Base-by-base conservation (phyloP, 1,140 invertebrate species). In the Drosophila insularis region DNA sequence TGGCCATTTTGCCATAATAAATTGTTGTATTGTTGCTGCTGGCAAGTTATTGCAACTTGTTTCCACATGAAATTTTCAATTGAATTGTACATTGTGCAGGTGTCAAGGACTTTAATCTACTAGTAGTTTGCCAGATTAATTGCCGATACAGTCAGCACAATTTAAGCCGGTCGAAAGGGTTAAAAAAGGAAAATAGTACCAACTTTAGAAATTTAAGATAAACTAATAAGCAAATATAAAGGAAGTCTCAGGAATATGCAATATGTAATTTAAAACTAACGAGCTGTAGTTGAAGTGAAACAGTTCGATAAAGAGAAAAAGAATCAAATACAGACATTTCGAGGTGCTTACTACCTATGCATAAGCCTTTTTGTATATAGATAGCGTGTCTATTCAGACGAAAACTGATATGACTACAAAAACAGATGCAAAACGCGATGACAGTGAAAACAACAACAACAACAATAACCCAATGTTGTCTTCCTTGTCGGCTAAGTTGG, bases 351-450 rank as follows among this genome's bases (percentile, higher is more conserved):
- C 84, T 84, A 89, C 27, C 27, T 27, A 27, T 27, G 27, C 27
- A 27, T 59, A 89, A 80, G 76, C 80, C 80, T 74, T 78, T 84
- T 89, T 87, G 80, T 89, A 80, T 80, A 80, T 69, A 89, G 85
- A 87, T 87, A 87, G 89, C 84, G 70, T 87, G 85, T 89, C 77
- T 89, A 87, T 87, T 87, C 84, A 87, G 85, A 72, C 84, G 77
- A 80, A 68, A 89, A 80, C 85, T 78, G 84, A 87, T 87, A 89
- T 79, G 77, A 74, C 62, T 75, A 64, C 74, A 81, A 74, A 71
- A 78, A 65, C 74, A 78, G 79, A 68, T 71, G 65, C 69, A 78
- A 67, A 63, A 63, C 27, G 23, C 67, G 53, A 17, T 46, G 55
- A 40, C 55, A 71, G 46, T 19, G 58, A 39, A 32, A 65, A 68